Percentiles rank a stretch among this genome's conserved stretches.
Conservation (phyloP, 64 coral and sea anemone species). For the Acropora tenuis region DNA sequence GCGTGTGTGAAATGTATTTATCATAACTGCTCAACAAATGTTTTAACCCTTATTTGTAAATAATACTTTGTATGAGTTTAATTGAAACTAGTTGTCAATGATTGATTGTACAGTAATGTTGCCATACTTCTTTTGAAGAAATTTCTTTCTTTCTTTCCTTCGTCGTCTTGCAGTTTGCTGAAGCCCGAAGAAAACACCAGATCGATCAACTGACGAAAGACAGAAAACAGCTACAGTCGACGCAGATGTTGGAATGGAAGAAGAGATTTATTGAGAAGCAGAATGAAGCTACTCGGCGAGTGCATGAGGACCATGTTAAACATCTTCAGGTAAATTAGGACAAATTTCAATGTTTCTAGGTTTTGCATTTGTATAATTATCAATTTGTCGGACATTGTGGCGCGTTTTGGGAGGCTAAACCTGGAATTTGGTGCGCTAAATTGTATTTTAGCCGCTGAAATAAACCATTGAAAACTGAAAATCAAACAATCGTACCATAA, state of each 20-base stretch:
- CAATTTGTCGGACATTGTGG: too few species aligned
- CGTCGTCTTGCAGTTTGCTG: constrained; percentile 72
- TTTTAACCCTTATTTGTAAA: too few species aligned
- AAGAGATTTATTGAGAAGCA: constrained; percentile 81
- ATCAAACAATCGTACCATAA: too few species aligned
- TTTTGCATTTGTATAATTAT: not conserved
- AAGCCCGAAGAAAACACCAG: constrained; percentile 78
- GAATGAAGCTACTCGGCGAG: constrained; percentile 67
- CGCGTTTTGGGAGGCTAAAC: too few species aligned
- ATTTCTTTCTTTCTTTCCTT: not conserved
- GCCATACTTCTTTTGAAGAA: not conserved
- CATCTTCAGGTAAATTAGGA: constrained; percentile 83
- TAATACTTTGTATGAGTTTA: too few species aligned
- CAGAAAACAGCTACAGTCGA: constrained; percentile 43
- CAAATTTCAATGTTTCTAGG: not conserved
- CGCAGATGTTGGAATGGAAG: constrained; percentile 75
- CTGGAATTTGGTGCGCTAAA: too few species aligned
- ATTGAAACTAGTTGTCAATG: too few species aligned
- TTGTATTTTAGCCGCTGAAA: too few species aligned
- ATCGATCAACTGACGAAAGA: constrained; percentile 68
- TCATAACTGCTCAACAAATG: too few species aligned
- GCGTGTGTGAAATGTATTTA: too few species aligned
- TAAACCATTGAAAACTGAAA: too few species aligned
- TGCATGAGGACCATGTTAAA: constrained; percentile 74
- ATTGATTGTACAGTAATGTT: too few species aligned